Evolutionary conservation across 2,113 vertebrate genomes (phyloP).

Genomic region (Pelmatolapia mariae): DNA sequence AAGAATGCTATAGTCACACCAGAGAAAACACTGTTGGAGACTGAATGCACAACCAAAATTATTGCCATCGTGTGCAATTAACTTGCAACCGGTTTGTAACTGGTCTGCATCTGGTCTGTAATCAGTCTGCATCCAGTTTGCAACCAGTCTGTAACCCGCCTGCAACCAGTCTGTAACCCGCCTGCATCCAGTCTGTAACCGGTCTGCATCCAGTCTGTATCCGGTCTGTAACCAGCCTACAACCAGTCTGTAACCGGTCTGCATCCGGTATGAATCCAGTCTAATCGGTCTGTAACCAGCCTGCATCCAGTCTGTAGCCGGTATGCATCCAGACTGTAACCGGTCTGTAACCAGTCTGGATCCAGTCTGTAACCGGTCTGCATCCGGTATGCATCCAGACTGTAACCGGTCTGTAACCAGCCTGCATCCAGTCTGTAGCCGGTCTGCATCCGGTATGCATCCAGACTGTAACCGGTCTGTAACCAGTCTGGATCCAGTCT

Average conservation of each 20-base stretch:
- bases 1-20: not conserved
- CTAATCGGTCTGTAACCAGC: too few species aligned
- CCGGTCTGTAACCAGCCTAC: too few species aligned
- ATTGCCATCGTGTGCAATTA: not conserved
- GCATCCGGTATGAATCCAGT: accelerated
- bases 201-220: accelerated
- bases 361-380: accelerated
- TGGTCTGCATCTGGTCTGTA: accelerated
- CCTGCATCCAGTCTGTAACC: accelerated
- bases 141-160: accelerated
- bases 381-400: accelerated
- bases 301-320: accelerated
- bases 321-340: too few species aligned
- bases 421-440: accelerated
- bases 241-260: too few species aligned
- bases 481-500: accelerated
- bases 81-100: not conserved
- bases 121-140: accelerated
- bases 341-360: accelerated
- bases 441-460: too few species aligned
- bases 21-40: not conserved
- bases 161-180: accelerated
- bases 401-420: accelerated
- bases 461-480: accelerated
- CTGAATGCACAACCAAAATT: not conserved